A percentile compares a stretch with the other conserved stretches of the same genome.
Conservation (phyloP, 2,797 vertebrate species). For the Sebastiscus tertius region DNA sequence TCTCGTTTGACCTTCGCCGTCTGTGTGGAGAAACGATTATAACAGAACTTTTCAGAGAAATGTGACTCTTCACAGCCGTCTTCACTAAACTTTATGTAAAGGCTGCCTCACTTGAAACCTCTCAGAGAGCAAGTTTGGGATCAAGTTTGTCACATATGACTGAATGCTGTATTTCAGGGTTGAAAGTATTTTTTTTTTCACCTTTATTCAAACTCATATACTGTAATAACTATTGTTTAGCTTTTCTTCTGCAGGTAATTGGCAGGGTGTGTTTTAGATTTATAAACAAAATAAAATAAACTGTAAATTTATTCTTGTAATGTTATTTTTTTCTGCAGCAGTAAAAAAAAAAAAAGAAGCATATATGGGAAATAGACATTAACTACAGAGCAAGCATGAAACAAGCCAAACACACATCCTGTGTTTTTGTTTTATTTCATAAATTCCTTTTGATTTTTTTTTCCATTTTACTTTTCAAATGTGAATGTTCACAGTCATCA, state of each 20-base stretch:
- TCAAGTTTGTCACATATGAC: conserved; percentile 33
- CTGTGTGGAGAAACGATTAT: not conserved
- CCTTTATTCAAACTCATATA: conserved; percentile 39
- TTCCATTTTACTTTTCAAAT: conserved; percentile 82
- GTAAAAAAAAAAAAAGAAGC: not conserved
- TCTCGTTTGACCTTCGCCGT: conserved; percentile 60
- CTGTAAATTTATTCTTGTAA: conserved; percentile 13
- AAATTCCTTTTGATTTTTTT: conserved; percentile 80
- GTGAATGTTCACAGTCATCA: conserved; percentile 88
- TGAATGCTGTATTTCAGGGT: conserved; percentile 49
- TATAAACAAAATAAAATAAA: conserved; percentile 31
- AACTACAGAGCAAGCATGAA: conserved; percentile 48
- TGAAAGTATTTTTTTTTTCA: not conserved
- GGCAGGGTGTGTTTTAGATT: conserved; percentile 17
- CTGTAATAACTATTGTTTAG: conserved; percentile 36
- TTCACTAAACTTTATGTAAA: conserved; percentile 1
- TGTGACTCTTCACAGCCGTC: not conserved
- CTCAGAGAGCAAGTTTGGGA: conserved; percentile 19
- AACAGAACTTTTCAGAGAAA: conserved; percentile 25
- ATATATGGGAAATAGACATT: not conserved
- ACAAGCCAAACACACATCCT: conserved; percentile 60
- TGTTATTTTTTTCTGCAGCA: conserved; percentile 21
- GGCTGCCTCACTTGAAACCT: conserved; percentile 31
- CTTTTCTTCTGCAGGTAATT: conserved; percentile 13
- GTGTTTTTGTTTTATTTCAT: conserved; percentile 84